phyloP scores from a whole-genome alignment of 2,113 vertebrate species.

The Lamprotornis superbus region DNA sequence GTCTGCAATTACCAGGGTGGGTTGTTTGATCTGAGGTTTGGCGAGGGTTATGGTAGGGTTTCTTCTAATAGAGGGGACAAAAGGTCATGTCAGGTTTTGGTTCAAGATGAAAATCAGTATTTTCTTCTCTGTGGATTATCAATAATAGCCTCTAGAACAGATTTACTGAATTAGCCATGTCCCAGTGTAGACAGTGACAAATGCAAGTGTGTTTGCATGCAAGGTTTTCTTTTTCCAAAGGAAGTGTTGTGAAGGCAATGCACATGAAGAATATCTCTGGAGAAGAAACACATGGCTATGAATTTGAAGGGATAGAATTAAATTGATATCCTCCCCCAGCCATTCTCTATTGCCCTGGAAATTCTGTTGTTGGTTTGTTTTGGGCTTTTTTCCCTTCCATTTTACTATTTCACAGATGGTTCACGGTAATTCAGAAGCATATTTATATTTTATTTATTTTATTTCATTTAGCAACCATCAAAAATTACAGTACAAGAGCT shows the following conservation, averaged over 20 bases:
- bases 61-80: background rate
- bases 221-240: background rate
- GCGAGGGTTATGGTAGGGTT: background rate
- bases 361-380: background rate
- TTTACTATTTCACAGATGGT: background rate
- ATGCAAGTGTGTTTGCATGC: background rate
- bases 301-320: background rate
- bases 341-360: background rate
- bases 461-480: background rate
- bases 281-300: background rate
- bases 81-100: background rate
- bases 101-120: background rate
- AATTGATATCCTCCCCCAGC: background rate
- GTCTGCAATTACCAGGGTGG: background rate
- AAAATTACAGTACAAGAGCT: background rate
- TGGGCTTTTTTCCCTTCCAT: background rate
- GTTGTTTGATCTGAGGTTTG: background rate
- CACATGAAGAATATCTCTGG: background rate
- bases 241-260: background rate
- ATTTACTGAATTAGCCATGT: background rate
- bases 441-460: background rate
- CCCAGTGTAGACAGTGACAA: background rate
- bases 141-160: background rate
- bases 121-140: background rate
- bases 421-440: background rate